Percentiles rank a stretch among this genome's conserved stretches.
phyloP scores from a whole-genome alignment of 2,113 vertebrate genomes.

The Toxotes jaculatrix region DNA sequence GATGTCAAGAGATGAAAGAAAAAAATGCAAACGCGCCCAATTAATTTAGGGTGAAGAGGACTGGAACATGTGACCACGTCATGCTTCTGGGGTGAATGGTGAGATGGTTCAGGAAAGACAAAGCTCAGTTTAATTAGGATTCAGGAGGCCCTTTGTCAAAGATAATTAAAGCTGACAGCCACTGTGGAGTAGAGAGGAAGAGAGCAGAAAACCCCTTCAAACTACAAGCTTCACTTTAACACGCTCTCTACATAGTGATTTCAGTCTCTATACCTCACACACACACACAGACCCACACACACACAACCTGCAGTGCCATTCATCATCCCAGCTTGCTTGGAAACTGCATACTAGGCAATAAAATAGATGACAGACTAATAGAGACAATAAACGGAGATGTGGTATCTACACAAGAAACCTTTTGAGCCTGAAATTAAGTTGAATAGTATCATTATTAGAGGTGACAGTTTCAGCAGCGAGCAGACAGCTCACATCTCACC shows the following conservation, averaged over 20 bases:
- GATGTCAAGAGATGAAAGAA: conserved; percentile 72
- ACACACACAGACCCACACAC: conserved; percentile 2
- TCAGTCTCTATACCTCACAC: conserved; percentile 24
- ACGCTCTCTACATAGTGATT: conserved; percentile 50
- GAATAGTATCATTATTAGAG: conserved; percentile 46
- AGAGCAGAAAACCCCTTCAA: conserved; percentile 72
- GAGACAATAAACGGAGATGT: conserved; percentile 50
- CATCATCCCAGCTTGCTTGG: conserved; percentile 52
- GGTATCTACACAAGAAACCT: conserved; percentile 26
- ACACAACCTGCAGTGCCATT: conserved; percentile 55
- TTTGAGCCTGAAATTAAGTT: conserved; percentile 28
- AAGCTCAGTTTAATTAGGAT: conserved; percentile 77
- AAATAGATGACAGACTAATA: conserved; percentile 72
- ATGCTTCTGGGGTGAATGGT: conserved; percentile 71
- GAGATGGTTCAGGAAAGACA: conserved; percentile 75
- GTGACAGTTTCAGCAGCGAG: conserved; percentile 40
- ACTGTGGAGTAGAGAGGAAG: conserved; percentile 68
- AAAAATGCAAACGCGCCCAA: conserved; percentile 71
- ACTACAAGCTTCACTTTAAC: conserved; percentile 73
- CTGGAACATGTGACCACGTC: conserved; percentile 69
- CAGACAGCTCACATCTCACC: conserved; percentile 32
- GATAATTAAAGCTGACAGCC: conserved; percentile 83
- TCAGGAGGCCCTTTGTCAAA: conserved; percentile 78
- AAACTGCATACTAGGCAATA: conserved; percentile 70
- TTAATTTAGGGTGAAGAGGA: conserved; percentile 77